These are phyloP conservation scores for Chrysodeixis includens DNA, from an alignment of 2,888 invertebrate species.

Conservation along the genomic window DNA sequence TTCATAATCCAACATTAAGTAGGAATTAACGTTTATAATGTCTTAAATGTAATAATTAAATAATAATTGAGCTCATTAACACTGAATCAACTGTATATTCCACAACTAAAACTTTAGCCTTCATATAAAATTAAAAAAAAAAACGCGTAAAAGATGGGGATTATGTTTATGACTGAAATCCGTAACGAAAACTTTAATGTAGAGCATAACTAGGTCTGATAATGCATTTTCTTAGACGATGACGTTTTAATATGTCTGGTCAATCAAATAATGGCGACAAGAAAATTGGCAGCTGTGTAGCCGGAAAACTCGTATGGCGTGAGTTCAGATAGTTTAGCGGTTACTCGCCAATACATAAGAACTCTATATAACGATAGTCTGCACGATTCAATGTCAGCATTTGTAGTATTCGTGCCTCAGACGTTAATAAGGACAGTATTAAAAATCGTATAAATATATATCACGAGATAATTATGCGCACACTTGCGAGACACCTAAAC, in stretches of 20 bases:
- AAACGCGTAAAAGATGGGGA: no score
- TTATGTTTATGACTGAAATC: no score
- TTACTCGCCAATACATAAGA: constrained; percentile 37
- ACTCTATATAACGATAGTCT: constrained; percentile 21
- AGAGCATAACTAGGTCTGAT: no score
- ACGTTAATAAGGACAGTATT: background rate
- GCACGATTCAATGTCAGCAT: constrained; percentile 40
- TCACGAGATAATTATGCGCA: constrained; percentile 1
- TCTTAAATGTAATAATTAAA: background rate
- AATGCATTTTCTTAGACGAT: no score
- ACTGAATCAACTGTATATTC: no score
- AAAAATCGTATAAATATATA: background rate
- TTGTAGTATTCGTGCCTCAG: constrained; percentile 5
- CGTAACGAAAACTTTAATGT: no score
- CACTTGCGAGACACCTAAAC: background rate
- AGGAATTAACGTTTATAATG: background rate
- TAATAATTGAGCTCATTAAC: background rate
- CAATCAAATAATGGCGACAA: constrained; percentile 24
- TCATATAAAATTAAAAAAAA: no score
- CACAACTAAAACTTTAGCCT: no score
- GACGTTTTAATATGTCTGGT: background rate
- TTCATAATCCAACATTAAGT: background rate
- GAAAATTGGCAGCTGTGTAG: constrained; percentile 50
- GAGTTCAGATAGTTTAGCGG: constrained; percentile 50
- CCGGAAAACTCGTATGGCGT: constrained; percentile 56